Conservation (phyloP, 2,888 invertebrate species). For the Tinea pellionella region DNA sequence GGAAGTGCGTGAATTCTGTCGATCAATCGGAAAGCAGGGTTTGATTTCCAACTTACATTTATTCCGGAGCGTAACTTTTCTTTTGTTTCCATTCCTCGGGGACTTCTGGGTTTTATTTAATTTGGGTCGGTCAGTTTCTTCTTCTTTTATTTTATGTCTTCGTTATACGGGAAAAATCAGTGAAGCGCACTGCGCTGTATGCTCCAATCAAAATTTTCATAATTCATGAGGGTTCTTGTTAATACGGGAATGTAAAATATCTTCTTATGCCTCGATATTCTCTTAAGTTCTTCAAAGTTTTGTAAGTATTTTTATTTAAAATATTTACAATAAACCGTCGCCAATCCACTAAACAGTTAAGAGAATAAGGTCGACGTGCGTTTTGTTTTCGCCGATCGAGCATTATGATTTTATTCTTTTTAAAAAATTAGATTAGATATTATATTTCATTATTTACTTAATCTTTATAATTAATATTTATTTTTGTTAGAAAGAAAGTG, state of each 20-base stretch:
- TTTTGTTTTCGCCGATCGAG: too few relatives aligned
- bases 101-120: slow-evolving; percentile 13
- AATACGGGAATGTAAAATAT: not conserved
- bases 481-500: too few relatives aligned
- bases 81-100: slow-evolving; percentile 10
- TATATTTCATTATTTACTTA: too few relatives aligned
- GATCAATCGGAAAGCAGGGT: slow-evolving; percentile 10
- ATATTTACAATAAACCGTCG: not conserved
- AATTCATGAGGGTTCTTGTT: slow-evolving; percentile 5
- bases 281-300: not conserved
- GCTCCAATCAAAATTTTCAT: slow-evolving; percentile 11
- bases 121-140: slow-evolving; percentile 11
- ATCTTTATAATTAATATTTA: too few relatives aligned
- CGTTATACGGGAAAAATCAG: slow-evolving; percentile 8
- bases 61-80: slow-evolving; percentile 12
- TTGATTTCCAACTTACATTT: slow-evolving; percentile 10
- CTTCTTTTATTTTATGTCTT: slow-evolving; percentile 5
- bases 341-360: too few relatives aligned
- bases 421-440: too few relatives aligned
- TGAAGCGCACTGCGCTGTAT: not conserved
- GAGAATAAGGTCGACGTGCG: too few relatives aligned
- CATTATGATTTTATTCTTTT: too few relatives aligned
- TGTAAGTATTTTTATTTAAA: not conserved
- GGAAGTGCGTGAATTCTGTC: not conserved
- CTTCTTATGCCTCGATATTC: not conserved